A percentile compares a stretch with the other conserved stretches of the same genome.
Conservation (phyloP, 2,888 invertebrate species). For the Hylaea fasciaria region DNA sequence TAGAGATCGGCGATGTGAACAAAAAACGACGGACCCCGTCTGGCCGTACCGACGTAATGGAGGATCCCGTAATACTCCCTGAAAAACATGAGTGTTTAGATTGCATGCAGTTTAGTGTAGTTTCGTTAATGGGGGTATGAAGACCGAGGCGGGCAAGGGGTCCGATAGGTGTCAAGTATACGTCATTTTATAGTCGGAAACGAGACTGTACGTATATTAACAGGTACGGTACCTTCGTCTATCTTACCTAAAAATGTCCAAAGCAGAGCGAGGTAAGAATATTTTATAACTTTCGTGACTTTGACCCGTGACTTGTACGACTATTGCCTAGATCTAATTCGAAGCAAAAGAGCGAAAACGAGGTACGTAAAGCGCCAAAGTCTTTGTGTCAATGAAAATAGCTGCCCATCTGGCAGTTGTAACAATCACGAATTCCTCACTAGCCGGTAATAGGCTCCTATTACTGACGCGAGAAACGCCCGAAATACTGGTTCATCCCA, state of each 20-base stretch:
- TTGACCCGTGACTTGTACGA: too few species aligned
- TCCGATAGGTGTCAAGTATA: slow-evolving; percentile 23
- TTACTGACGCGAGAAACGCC: background rate
- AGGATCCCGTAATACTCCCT: slow-evolving; percentile 51
- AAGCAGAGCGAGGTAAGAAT: too few species aligned
- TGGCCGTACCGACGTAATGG: slow-evolving; percentile 57
- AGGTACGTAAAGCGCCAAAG: too few species aligned
- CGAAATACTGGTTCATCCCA: slow-evolving; percentile 8
- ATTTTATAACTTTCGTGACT: too few species aligned
- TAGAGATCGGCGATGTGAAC: slow-evolving; percentile 65
- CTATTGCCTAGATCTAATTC: too few species aligned
- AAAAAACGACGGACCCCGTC: slow-evolving; percentile 66
- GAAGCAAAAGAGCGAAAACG: too few species aligned
- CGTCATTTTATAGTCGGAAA: background rate
- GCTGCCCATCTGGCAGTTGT: background rate
- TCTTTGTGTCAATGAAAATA: too few species aligned
- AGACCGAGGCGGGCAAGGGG: slow-evolving; percentile 27
- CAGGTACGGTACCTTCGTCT: background rate
- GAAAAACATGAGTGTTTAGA: slow-evolving; percentile 62
- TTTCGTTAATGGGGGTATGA: slow-evolving; percentile 44
- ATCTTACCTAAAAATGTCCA: too few species aligned
- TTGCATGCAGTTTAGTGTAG: slow-evolving; percentile 58
- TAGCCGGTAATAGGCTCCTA: background rate
- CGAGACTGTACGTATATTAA: too few species aligned
- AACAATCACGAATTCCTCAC: background rate